These are phyloP conservation scores for Plebejus anna DNA, from an alignment of 2,888 invertebrate species.

Conservation along the genomic window DNA sequence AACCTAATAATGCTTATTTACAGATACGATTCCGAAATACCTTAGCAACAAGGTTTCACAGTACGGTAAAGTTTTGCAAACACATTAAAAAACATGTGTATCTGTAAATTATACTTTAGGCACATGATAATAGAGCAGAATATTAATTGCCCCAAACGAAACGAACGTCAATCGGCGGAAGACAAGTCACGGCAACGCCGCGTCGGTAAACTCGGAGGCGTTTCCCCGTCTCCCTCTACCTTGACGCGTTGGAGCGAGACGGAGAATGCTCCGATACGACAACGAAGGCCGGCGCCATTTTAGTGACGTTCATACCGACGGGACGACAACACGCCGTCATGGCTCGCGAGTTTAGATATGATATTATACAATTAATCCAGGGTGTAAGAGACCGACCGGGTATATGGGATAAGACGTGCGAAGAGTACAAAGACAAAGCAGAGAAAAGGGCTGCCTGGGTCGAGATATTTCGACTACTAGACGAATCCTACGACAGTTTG, in stretches of 20 bases:
- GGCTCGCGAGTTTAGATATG: constrained; percentile 64
- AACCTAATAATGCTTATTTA: neutral
- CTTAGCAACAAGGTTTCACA: neutral
- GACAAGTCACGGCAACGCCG: constrained; percentile 15
- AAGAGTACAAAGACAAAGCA: constrained; percentile 63
- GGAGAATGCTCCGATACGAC: constrained; percentile 53
- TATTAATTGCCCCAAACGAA: neutral
- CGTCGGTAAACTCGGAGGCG: constrained; percentile 55
- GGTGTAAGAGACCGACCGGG: constrained; percentile 57
- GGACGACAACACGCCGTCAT: constrained; percentile 47
- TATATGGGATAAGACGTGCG: constrained; percentile 66
- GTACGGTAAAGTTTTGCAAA: neutral
- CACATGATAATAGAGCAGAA: neutral
- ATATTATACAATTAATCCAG: constrained; percentile 55
- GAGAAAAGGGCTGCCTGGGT: constrained; percentile 66
- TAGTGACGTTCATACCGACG: constrained; percentile 56
- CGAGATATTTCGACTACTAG: constrained; percentile 58
- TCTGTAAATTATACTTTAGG: neutral
- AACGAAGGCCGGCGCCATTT: constrained; percentile 40
- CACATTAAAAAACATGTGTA: neutral
- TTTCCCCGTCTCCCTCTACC: neutral
- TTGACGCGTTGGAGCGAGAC: constrained; percentile 41
- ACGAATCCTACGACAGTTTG: constrained; percentile 56
- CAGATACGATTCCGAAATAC: neutral
- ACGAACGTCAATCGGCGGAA: neutral